phyloP scores from a whole-genome alignment of 2,113 vertebrate species.

The Vireo altiloquus region DNA sequence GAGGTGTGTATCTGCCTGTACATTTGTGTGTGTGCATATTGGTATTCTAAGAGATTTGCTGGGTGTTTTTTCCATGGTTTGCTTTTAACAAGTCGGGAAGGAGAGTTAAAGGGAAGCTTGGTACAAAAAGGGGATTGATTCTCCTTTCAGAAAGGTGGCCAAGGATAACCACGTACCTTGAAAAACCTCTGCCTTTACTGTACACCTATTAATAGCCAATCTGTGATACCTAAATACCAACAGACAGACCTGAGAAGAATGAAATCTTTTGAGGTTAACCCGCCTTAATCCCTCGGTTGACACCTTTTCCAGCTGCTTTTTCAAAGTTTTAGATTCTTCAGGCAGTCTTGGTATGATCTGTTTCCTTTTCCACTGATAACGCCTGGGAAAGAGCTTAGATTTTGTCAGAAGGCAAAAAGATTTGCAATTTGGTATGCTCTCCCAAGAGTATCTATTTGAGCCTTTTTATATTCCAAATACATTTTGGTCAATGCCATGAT shows the following conservation, averaged over 20 bases:
- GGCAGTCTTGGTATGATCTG: background rate
- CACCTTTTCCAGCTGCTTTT: background rate
- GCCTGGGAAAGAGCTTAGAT: background rate
- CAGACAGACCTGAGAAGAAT: background rate
- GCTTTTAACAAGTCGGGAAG: background rate
- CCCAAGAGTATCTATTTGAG: background rate
- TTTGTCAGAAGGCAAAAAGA: background rate
- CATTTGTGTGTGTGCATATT: accelerated
- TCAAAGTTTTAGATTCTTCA: background rate
- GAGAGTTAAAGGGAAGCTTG: background rate
- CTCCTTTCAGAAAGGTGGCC: background rate
- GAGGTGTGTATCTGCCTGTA: accelerated
- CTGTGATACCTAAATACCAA: background rate
- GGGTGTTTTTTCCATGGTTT: accelerated
- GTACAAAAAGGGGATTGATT: background rate
- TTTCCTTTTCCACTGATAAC: background rate
- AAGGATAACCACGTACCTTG: background rate
- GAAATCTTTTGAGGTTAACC: background rate
- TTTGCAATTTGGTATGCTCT: background rate
- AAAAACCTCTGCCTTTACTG: background rate
- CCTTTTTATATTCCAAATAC: background rate
- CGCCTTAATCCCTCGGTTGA: background rate
- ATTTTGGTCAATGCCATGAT: background rate
- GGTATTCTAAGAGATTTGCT: background rate
- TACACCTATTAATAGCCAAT: background rate